Base-by-base conservation (phyloP, 2,113 vertebrate genomes). In the Pseudopipra pipra region DNA sequence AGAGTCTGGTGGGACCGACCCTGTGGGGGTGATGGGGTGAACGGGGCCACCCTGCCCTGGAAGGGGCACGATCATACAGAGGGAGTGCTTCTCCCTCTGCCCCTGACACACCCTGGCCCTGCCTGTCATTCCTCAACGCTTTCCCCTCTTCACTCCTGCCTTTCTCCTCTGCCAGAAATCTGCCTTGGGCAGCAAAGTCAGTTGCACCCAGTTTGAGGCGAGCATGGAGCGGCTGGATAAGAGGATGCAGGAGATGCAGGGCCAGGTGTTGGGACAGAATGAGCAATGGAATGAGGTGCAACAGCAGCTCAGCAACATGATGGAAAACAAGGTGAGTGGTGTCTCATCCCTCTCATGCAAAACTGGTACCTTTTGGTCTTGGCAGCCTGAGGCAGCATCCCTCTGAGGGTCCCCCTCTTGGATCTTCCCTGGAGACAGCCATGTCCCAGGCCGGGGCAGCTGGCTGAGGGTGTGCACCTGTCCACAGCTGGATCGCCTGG, bases 321-420 rank as follows among this genome's bases (percentile, higher is more conserved):
- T 99, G 98, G 98, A 98, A 51, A 93, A 65, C 76, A 99, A 99
- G 98, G 99, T 99, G 91, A 90, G 90, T 7, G 12, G 2, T 4
- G 12, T 10, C 30, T 67, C 2, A 0, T 44, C 5, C 28, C 24
- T 39, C 39, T 39, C 2, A 1, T 0, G 2, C 25, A 6, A 10
- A 49, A 33, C 4, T 12, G 63, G 68, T 19, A 16, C 43, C 43
- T 49, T 6, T 0, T 1, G 56, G 46, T 3, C 20, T 21, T 13
- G 28, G 21, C 24, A 49, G 77, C 61, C 55, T 20, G 11, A 82
- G 52, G 23, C 68, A 81, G 54, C n/a, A 7, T 37, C n/a, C 11
- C 37, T 20, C 8, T 4, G 17, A 61, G 72, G 54, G 51, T 52
- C 16, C 14, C 18, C 22, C 37, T 51, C 44, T 41, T 2, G 20